Conservation (phyloP, 2,113 vertebrate species). For the Campylomormyrus numenius region DNA sequence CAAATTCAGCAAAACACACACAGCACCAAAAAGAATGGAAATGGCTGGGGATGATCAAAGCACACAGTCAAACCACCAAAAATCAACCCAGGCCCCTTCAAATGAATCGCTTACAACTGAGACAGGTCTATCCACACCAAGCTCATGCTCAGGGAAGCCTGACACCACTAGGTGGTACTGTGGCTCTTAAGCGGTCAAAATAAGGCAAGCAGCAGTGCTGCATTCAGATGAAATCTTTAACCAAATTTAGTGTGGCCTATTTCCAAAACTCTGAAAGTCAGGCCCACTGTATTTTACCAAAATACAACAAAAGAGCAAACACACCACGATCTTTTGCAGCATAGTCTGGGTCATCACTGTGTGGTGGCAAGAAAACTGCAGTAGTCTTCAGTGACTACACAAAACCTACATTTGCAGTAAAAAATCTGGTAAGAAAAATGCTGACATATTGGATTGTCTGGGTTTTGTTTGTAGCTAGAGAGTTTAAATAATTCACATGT, state of each 20-base stretch:
- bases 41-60: background rate
- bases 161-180: constrained; percentile 42
- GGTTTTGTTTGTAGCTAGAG: background rate
- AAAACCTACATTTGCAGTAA: background rate
- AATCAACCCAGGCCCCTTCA: background rate
- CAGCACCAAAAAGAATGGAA: background rate
- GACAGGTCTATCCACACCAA: background rate
- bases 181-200: constrained; percentile 22
- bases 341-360: background rate
- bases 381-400: background rate
- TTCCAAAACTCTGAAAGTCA: background rate
- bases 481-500: background rate
- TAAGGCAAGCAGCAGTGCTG: background rate
- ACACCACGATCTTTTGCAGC: background rate
- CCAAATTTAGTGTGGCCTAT: constrained; percentile 11
- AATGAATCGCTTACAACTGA: background rate
- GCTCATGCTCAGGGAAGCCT: background rate
- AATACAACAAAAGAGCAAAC: background rate
- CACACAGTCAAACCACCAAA: background rate
- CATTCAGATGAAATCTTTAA: constrained; percentile 21
- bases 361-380: background rate
- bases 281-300: background rate
- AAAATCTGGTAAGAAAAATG: background rate
- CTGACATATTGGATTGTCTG: background rate
- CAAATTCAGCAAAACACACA: background rate